These are phyloP conservation scores for Blennius ocellaris DNA, from an alignment of 2,113 vertebrate genomes.

Conservation along the genomic window DNA sequence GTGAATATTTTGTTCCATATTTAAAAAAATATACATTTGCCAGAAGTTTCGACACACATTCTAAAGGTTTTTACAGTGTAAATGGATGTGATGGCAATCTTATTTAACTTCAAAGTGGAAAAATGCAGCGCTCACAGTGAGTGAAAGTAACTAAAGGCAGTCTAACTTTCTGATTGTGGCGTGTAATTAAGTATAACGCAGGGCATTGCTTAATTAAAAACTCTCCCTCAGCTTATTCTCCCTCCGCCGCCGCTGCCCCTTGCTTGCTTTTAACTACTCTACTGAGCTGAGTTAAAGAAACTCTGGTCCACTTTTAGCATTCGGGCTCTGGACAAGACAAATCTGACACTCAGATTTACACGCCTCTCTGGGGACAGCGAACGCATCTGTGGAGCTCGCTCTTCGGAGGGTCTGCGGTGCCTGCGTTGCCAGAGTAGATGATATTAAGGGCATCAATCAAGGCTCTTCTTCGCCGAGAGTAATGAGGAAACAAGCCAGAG, in stretches of 20 bases:
- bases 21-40: too few species aligned
- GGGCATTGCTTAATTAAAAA: conserved; percentile 79
- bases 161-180: conserved; percentile 49
- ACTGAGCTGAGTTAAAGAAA: conserved; percentile 61
- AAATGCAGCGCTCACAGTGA: conserved; percentile 40
- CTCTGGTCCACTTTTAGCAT: conserved; percentile 72
- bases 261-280: conserved; percentile 63
- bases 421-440: conserved; percentile 65
- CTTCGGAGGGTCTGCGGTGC: conserved; percentile 71
- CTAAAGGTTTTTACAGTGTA: too few species aligned
- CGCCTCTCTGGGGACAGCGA: conserved; percentile 73
- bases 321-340: conserved; percentile 73
- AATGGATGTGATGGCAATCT: conserved; percentile 33
- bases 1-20: too few species aligned
- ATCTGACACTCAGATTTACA: conserved; percentile 80
- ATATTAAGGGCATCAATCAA: conserved; percentile 82
- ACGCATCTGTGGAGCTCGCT: conserved; percentile 74
- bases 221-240: conserved; percentile 64
- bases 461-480: conserved; percentile 62
- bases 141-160: conserved; percentile 46
- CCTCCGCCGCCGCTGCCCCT: conserved; percentile 36
- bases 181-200: conserved; percentile 63
- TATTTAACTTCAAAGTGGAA: conserved; percentile 17
- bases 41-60: too few species aligned
- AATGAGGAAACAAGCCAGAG: conserved; percentile 73